These are phyloP conservation scores for Sphenopsis melanotis DNA, from an alignment of 2,797 vertebrate genomes.

Conservation along the genomic window DNA sequence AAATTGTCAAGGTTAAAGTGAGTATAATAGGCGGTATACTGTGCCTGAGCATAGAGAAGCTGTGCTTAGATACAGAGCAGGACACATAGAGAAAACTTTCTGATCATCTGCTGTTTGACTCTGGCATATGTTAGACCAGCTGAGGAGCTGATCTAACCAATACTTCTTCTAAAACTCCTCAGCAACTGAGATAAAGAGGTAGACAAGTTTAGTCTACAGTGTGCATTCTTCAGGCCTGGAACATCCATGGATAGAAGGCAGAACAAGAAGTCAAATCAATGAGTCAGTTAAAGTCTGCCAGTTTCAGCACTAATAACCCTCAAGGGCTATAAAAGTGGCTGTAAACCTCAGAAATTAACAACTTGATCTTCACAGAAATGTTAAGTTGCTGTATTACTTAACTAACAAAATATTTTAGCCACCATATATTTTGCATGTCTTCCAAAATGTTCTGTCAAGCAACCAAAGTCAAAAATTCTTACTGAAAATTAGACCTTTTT, in stretches of 20 bases:
- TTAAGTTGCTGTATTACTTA: background rate
- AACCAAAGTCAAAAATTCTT: constrained; percentile 10
- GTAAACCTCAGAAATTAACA: background rate
- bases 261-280: background rate
- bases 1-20: constrained; percentile 23
- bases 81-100: background rate
- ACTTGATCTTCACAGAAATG: background rate
- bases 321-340: background rate
- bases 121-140: background rate
- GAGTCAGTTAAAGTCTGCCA: background rate
- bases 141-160: background rate
- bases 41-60: background rate
- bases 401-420: background rate
- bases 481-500: constrained; percentile 9
- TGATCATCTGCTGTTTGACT: background rate
- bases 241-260: background rate
- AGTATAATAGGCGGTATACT: background rate
- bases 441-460: background rate
- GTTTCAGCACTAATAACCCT: background rate
- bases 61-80: background rate
- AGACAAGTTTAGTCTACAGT: background rate
- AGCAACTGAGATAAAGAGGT: background rate
- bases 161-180: background rate
- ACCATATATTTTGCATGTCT: background rate
- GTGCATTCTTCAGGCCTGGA: background rate